phyloP scores from a whole-genome alignment of 1,140 invertebrate genomes.

The Drosophila leontia region DNA sequence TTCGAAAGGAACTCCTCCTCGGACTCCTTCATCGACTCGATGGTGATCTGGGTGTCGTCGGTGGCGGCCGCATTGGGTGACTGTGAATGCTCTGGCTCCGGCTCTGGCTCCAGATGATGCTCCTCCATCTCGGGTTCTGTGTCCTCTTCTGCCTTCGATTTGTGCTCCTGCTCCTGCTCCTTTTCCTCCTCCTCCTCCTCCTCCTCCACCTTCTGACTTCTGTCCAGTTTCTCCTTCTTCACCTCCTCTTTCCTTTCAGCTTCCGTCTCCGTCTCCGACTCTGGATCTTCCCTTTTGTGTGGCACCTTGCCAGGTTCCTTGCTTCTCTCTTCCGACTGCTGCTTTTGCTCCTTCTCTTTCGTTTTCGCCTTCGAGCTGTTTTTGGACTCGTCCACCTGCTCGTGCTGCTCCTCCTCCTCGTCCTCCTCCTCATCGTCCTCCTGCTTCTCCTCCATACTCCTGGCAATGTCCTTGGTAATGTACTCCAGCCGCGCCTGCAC shows the following conservation, averaged over 20 bases:
- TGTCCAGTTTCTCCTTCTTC: conserved; percentile 33
- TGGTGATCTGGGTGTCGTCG: conserved; percentile 69
- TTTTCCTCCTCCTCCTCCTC: background rate
- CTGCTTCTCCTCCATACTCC: conserved; percentile 48
- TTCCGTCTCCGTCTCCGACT: conserved; percentile 13
- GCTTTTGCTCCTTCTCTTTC: background rate
- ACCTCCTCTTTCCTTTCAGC: background rate
- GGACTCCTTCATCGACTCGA: conserved; percentile 69
- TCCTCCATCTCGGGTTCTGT: conserved; percentile 29
- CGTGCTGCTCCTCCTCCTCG: background rate
- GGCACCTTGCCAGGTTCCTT: background rate
- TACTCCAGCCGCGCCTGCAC: conserved; percentile 97
- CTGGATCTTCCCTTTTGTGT: background rate
- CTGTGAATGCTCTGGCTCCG: background rate
- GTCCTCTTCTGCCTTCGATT: background rate
- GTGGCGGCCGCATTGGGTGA: conserved; percentile 24
- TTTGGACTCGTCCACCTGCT: background rate
- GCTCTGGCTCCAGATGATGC: conserved; percentile 29
- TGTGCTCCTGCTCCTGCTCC: background rate
- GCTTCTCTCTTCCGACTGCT: background rate
- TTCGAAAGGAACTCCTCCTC: conserved; percentile 61
- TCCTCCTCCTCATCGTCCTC: conserved; percentile 1
- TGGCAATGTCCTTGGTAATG: conserved; percentile 89
- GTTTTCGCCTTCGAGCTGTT: conserved; percentile 6
- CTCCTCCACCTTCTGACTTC: background rate